Evolutionary conservation across 2,797 vertebrate species (phyloP).

Genomic region (Caiman crocodilus): DNA sequence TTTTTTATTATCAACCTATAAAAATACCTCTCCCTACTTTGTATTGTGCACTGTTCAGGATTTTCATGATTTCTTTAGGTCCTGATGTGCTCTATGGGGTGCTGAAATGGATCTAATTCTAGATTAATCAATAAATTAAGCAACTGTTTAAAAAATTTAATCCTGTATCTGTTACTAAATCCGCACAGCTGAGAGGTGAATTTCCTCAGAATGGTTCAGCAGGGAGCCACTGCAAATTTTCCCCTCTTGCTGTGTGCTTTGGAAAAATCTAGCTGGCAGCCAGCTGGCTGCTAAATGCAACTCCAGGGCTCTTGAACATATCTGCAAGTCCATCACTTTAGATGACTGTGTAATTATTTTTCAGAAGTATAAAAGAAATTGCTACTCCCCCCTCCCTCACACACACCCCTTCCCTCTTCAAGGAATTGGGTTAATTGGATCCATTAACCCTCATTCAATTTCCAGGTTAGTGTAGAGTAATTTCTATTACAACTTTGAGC

Average conservation of each 20-base stretch:
- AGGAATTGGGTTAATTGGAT: constrained; percentile 54
- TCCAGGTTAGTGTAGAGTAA: constrained; percentile 3
- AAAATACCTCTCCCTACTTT: background rate
- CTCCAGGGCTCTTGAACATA: background rate
- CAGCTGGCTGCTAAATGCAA: background rate
- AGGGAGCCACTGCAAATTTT: background rate
- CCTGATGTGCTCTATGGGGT: background rate
- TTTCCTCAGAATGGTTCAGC: background rate
- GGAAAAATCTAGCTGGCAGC: background rate
- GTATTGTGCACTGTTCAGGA: background rate
- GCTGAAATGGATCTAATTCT: background rate
- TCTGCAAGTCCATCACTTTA: background rate
- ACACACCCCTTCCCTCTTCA: background rate
- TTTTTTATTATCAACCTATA: background rate
- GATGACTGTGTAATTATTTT: background rate
- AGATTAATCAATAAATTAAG: rapidly evolving
- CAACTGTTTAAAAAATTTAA: background rate
- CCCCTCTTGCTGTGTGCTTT: background rate
- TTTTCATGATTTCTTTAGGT: rapidly evolving
- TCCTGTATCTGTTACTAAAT: background rate
- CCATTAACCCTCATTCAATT: background rate
- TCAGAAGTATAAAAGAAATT: background rate
- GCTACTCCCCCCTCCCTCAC: background rate
- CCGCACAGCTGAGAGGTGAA: background rate
- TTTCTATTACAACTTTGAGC: background rate